Evolutionary conservation across 2,888 invertebrate genomes (phyloP).

Genomic region (Adelognathus sp.): DNA sequence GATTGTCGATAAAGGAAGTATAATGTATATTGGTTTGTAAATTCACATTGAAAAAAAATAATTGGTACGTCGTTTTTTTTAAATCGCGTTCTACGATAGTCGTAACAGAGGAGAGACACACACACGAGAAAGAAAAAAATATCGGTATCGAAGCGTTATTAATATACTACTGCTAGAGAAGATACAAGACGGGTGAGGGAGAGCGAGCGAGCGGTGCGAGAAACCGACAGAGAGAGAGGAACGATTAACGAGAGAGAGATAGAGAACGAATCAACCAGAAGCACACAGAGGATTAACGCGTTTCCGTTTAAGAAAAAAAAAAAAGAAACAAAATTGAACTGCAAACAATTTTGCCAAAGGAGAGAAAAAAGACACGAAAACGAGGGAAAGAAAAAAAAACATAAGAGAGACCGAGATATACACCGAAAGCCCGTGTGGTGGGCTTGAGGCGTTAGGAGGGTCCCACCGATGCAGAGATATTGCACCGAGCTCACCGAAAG

Average conservation of each 20-base stretch:
- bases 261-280: constrained; percentile 42
- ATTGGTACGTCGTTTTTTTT: constrained; percentile 27
- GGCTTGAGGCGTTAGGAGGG: constrained; percentile 78
- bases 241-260: constrained; percentile 29
- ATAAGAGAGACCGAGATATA: constrained; percentile 37
- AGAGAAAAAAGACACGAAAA: constrained; percentile 22
- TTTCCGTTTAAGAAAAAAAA: constrained; percentile 23
- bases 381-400: background rate
- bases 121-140: constrained; percentile 29
- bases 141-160: constrained; percentile 57
- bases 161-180: constrained; percentile 54
- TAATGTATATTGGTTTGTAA: no score
- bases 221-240: constrained; percentile 31
- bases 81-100: no score
- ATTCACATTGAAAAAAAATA: no score
- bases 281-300: constrained; percentile 37
- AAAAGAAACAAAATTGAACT: constrained; percentile 60
- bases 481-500: constrained; percentile 95
- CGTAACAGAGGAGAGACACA: constrained; percentile 6
- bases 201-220: constrained; percentile 10
- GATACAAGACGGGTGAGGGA: constrained; percentile 30
- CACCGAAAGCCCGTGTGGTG: constrained; percentile 71
- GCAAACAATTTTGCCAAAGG: constrained; percentile 67
- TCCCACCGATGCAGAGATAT: constrained; percentile 81
- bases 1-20: no score